Base-by-base conservation (phyloP, 2,888 invertebrate species). In the Melinopterus prodromus region DNA sequence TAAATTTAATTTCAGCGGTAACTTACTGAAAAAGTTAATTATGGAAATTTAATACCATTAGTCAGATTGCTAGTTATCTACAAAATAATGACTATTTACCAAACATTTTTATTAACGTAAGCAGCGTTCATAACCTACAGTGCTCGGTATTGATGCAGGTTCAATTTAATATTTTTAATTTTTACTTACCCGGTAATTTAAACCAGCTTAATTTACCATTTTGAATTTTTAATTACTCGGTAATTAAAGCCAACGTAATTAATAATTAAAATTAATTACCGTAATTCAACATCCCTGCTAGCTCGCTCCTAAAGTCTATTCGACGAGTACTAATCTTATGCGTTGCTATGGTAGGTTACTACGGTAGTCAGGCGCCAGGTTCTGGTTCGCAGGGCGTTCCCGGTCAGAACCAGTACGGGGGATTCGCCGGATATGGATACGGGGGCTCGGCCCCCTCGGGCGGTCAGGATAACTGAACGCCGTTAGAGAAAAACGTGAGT, bases 401-500 rank as follows among this genome's bases (percentile, higher is more conserved):
- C 36, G 88, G 89, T 7, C 90, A 89, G 82, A 87, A 88, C 72
- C 89, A 88, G 77, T 90, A 90, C 81, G 88, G 89, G 76, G 88
- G 89, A 76, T 90, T 90, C 84, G 88, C 90, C 15, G 88, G 88
- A 16, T 90, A 90, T 81, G 88, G 88, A 71, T 89, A 90, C 81
- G 89, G 89, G n/a, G 88, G 80, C 37, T 82, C 79, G 35, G 82
- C 71, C 74, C 78, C 80, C 53, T 79, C 81, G 69, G 80, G 82
- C 75, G 79, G 80, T 75, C 83, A 83, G 78, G 84, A 83, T 70
- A 84, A 83, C 77, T 82, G 80, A 81, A 77, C 36, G 26, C 69
- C 72, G 71, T 36, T 71, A 76, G 70, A 16, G 15, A 71, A 70
- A 76, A 38, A 16, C 36, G 77, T 79, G 70, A 76, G 77, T 79